phyloP scores from a whole-genome alignment of 2,797 vertebrate species.

The Atherinosoma microstoma region DNA sequence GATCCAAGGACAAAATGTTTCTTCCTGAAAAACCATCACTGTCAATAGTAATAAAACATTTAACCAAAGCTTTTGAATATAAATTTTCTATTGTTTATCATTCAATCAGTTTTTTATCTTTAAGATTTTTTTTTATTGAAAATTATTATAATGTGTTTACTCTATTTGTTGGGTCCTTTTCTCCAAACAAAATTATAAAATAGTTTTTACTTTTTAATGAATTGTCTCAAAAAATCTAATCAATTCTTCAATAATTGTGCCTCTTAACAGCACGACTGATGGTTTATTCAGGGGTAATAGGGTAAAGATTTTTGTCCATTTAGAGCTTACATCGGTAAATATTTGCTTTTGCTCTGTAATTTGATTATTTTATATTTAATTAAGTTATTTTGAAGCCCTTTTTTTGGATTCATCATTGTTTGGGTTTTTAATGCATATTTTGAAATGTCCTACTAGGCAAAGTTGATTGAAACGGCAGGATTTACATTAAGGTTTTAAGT shows the following conservation, averaged over 20 bases:
- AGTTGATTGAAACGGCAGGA: neutral
- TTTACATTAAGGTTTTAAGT: neutral
- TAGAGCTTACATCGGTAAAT: neutral
- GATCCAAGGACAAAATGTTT: conserved; percentile 41
- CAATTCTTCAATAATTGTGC: too few species aligned
- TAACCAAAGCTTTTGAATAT: neutral
- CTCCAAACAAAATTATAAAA: too few species aligned
- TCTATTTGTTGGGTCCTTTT: too few species aligned
- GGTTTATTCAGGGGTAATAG: neutral
- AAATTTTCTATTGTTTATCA: neutral
- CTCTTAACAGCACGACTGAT: too few species aligned
- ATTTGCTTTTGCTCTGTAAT: neutral
- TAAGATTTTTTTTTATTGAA: neutral
- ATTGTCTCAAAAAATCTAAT: too few species aligned
- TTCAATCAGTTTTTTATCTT: neutral
- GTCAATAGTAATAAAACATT: conserved; percentile 16
- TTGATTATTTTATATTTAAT: neutral
- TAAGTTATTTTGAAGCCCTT: neutral
- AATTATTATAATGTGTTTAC: neutral
- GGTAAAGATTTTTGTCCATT: neutral
- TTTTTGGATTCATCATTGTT: neutral
- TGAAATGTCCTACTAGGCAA: neutral
- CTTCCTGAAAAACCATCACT: conserved; percentile 31
- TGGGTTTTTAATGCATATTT: neutral
- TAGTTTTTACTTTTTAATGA: too few species aligned